Percentiles rank a stretch among this genome's conserved stretches.
These are phyloP conservation scores for Sula dactylatra DNA, from an alignment of 2,113 vertebrate species.

Conservation along the genomic window DNA sequence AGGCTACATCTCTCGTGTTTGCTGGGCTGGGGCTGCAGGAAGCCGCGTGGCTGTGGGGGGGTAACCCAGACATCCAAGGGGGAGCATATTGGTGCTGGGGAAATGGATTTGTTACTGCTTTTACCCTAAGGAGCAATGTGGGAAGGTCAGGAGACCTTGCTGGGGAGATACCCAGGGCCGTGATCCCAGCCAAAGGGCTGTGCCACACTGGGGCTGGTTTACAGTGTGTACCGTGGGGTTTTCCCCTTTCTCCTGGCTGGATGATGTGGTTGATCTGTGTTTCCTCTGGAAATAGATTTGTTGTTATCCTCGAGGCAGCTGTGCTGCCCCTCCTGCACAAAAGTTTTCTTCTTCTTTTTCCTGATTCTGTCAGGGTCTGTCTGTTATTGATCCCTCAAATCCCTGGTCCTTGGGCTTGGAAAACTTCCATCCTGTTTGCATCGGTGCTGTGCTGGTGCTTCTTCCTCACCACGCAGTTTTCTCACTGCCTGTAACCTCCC, in stretches of 20 bases:
- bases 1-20: accelerated
- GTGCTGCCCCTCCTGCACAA: neutral
- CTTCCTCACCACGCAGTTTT: accelerated
- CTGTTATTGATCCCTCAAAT: neutral
- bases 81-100: accelerated
- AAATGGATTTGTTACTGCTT: neutral
- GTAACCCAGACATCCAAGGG: neutral
- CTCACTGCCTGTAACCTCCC: neutral
- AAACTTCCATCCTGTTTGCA: neutral
- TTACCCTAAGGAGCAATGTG: accelerated
- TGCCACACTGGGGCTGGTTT: accelerated
- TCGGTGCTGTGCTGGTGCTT: accelerated
- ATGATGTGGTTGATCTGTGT: neutral
- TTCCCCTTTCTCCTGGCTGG: neutral
- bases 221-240: accelerated
- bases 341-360: neutral
- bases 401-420: neutral
- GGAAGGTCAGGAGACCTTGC: neutral
- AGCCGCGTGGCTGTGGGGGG: accelerated
- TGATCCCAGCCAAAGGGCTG: neutral
- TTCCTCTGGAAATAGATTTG: too few species aligned
- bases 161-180: accelerated
- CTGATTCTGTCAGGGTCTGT: neutral
- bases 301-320: neutral
- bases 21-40: neutral